phyloP scores from a whole-genome alignment of 2,113 vertebrate species.

The Onychostoma macrolepis region DNA sequence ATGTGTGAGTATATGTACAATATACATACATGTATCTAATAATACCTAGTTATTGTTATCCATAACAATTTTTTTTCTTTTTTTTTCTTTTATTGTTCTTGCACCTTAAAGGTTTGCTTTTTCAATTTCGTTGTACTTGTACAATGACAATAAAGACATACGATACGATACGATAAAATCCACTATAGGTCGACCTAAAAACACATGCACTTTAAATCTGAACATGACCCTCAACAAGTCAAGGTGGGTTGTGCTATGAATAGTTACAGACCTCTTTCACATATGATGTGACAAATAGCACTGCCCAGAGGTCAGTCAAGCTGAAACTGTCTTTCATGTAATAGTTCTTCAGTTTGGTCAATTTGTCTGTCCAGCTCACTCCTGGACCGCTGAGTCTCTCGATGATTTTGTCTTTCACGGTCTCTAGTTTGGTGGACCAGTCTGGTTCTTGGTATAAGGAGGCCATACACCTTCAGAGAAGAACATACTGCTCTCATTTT shows the following conservation, averaged over 20 bases:
- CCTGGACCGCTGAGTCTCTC: background rate
- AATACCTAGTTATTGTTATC: too few species aligned
- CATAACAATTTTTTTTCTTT: too few species aligned
- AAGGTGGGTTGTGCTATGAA: background rate
- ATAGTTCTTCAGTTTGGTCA: background rate
- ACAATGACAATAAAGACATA: too few species aligned
- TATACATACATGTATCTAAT: too few species aligned
- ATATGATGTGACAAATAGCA: background rate
- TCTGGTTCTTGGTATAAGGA: conserved; percentile 25
- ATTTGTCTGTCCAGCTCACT: background rate
- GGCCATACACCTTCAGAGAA: conserved; percentile 40
- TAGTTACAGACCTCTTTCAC: conserved; percentile 34
- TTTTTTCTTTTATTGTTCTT: too few species aligned
- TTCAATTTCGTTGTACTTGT: too few species aligned
- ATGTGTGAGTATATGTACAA: too few species aligned
- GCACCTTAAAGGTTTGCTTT: too few species aligned
- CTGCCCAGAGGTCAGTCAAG: conserved; percentile 29
- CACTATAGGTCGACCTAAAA: too few species aligned
- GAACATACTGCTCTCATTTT: background rate
- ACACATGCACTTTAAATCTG: background rate
- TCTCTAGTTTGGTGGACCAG: conserved; percentile 29
- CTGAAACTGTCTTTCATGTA: conserved; percentile 16
- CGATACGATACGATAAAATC: too few species aligned
- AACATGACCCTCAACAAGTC: background rate
- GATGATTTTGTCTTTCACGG: conserved; percentile 3